A percentile compares a stretch with the other conserved stretches of the same genome.
Evolutionary conservation across 2,797 vertebrate genomes (phyloP).

Genomic region (Syngnathus rostellatus): DNA sequence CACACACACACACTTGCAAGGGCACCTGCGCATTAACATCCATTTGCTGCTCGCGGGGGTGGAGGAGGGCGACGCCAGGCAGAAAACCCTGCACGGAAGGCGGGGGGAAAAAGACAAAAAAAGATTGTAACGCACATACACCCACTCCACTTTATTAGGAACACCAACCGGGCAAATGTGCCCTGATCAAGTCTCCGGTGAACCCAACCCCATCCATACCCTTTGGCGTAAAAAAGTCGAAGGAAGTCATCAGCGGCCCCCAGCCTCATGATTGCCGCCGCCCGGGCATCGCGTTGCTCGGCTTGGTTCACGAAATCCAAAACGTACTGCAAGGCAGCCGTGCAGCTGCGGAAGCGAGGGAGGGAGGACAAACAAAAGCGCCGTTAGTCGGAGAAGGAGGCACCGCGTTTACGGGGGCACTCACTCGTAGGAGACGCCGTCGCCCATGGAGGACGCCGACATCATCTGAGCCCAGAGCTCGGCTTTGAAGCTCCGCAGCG

Average conservation of each 20-base stretch:
- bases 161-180: not conserved
- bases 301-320: conserved; percentile 66
- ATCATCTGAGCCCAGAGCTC: conserved; percentile 55
- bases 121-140: not conserved
- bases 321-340: conserved; percentile 59
- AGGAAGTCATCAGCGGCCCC: conserved; percentile 67
- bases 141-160: not conserved
- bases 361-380: not conserved
- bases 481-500: conserved; percentile 64
- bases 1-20: not conserved
- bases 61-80: conserved; percentile 7
- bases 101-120: not conserved
- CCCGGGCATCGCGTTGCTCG: conserved; percentile 60
- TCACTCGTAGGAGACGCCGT: conserved; percentile 56
- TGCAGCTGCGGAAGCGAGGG: conserved; percentile 59
- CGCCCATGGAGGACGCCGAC: conserved; percentile 38
- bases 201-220: conserved; percentile 33
- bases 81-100: conserved; percentile 20
- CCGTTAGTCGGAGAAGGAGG: too few species aligned
- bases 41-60: conserved; percentile 20
- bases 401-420: conserved; percentile 11
- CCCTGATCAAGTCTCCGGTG: not conserved
- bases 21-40: conserved; percentile 44
- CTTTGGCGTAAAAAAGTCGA: conserved; percentile 53
- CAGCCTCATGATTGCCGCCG: conserved; percentile 73